A percentile compares a stretch with the other conserved stretches of the same genome.
These are phyloP conservation scores for Phyllostomus hastatus DNA, from an alignment of 2,113 vertebrate genomes.

Conservation along the genomic window DNA sequence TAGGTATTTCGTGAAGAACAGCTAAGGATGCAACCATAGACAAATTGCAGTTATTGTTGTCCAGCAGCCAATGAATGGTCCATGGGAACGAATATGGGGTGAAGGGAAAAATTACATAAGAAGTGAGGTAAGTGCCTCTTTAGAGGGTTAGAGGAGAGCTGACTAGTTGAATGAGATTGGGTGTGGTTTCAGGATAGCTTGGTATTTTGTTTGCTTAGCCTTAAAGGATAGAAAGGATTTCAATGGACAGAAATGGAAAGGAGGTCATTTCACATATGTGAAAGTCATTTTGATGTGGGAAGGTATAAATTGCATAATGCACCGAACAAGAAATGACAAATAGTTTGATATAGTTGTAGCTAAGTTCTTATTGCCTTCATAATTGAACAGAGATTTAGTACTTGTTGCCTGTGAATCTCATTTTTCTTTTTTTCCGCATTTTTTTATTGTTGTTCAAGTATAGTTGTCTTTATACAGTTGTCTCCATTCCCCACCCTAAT, in stretches of 20 bases:
- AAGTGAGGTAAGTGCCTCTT: neutral
- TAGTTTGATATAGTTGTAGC: neutral
- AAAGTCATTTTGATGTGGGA: neutral
- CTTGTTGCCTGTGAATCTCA: neutral
- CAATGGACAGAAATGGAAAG: neutral
- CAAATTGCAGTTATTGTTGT: neutral
- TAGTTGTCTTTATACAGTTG: too few species aligned
- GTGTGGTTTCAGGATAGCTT: neutral
- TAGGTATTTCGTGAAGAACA: neutral
- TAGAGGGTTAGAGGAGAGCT: neutral
- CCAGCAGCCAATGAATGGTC: neutral
- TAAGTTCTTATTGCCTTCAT: neutral
- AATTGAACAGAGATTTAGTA: neutral
- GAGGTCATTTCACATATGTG: neutral
- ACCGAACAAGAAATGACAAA: neutral
- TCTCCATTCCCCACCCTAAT: too few species aligned
- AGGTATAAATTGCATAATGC: neutral
- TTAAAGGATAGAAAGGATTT: slow-evolving; percentile 17
- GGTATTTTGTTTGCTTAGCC: neutral
- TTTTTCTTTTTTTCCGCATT: neutral
- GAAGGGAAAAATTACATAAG: neutral
- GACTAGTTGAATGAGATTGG: neutral
- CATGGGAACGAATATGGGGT: neutral
- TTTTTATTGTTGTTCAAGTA: too few species aligned
- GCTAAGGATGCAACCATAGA: neutral